Conservation (phyloP, 2,888 invertebrate species). For the Melieria omissa region DNA sequence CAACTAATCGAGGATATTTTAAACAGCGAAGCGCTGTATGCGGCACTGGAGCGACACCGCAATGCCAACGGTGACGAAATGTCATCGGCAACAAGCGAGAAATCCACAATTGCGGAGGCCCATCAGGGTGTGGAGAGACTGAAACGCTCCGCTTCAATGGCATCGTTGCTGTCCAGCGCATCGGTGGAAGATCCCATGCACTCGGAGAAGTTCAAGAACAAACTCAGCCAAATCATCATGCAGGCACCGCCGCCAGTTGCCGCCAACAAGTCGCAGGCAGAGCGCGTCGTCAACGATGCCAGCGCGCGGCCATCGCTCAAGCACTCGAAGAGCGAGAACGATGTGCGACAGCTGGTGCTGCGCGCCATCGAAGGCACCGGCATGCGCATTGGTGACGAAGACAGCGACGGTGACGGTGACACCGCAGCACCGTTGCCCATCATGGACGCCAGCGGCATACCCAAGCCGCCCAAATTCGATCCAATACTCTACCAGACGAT, state of each 20-base stretch:
- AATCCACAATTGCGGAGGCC: too few species aligned
- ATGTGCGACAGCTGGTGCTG: constrained; percentile 52
- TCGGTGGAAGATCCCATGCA: constrained; percentile 54
- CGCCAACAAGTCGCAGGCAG: constrained; percentile 10
- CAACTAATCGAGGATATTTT: constrained; percentile 54
- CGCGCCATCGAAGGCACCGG: constrained; percentile 49
- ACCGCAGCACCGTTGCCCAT: neutral
- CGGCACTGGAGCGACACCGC: constrained; percentile 46
- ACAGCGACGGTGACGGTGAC: constrained; percentile 14
- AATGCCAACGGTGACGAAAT: neutral
- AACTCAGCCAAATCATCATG: constrained; percentile 55
- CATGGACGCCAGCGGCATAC: constrained; percentile 46
- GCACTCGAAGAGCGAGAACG: constrained; percentile 61
- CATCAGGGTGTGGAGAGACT: neutral
- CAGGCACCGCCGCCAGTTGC: constrained; percentile 36
- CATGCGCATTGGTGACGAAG: constrained; percentile 7
- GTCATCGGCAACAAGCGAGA: neutral
- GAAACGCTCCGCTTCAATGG: constrained; percentile 42
- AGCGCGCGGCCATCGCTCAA: constrained; percentile 44
- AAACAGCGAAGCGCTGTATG: constrained; percentile 49
- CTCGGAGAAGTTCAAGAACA: constrained; percentile 58
- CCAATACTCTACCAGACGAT: constrained; percentile 61
- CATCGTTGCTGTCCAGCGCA: constrained; percentile 38
- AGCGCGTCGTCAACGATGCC: neutral
- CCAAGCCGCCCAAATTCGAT: constrained; percentile 63